Evolutionary conservation across 1,140 invertebrate species (phyloP).

Genomic region (Drosophila yakuba): DNA sequence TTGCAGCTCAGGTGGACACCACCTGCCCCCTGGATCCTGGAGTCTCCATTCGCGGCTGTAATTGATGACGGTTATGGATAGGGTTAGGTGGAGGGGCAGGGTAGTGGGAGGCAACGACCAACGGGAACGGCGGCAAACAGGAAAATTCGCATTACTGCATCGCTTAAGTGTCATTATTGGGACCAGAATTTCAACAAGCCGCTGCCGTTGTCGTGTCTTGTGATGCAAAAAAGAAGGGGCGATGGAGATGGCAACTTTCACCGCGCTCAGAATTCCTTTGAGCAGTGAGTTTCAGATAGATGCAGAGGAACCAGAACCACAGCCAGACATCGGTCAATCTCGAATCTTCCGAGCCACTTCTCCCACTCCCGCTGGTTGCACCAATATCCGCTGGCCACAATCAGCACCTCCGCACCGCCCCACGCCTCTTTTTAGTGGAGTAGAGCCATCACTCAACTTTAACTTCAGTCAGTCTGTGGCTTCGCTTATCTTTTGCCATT

Average conservation of each 20-base stretch:
- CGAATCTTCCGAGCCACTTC: neutral
- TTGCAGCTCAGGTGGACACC: conserved; percentile 72
- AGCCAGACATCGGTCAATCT: conserved; percentile 73
- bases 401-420: conserved; percentile 70
- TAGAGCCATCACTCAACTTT: conserved; percentile 68
- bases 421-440: conserved; percentile 37
- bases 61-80: conserved; percentile 55
- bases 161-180: conserved; percentile 82
- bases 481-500: conserved; percentile 59
- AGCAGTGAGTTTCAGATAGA: conserved; percentile 22
- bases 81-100: conserved; percentile 4
- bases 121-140: conserved; percentile 58
- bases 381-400: conserved; percentile 70
- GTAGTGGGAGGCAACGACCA: conserved; percentile 34
- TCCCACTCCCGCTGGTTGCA: conserved; percentile 7
- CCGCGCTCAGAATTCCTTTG: conserved; percentile 70
- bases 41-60: conserved; percentile 42
- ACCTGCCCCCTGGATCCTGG: neutral
- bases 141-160: conserved; percentile 82
- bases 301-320: conserved; percentile 34
- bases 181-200: conserved; percentile 79
- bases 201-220: conserved; percentile 58
- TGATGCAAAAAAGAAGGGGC: conserved; percentile 24
- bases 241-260: conserved; percentile 73
- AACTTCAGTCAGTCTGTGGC: conserved; percentile 46